These are phyloP conservation scores for Pandemis heparana DNA, from an alignment of 2,888 invertebrate species.

Conservation along the genomic window DNA sequence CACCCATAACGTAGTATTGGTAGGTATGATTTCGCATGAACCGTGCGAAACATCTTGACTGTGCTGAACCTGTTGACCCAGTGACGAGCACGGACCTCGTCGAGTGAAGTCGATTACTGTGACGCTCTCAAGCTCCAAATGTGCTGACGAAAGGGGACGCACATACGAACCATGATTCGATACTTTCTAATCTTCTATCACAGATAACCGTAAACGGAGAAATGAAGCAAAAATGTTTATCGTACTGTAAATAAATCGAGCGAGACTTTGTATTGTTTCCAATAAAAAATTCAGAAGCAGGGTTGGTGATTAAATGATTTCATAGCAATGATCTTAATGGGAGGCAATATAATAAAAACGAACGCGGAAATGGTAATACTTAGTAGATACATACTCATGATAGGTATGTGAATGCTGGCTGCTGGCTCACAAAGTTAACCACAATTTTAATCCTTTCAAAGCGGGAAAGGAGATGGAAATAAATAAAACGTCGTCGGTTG, in stretches of 20 bases:
- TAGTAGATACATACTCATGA: neutral
- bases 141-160: slow-evolving; percentile 58
- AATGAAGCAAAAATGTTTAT: slow-evolving; percentile 44
- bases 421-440: slow-evolving; percentile 16
- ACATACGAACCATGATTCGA: slow-evolving; percentile 44
- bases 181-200: slow-evolving; percentile 48
- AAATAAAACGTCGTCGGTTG: slow-evolving; percentile 48
- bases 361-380: neutral
- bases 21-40: slow-evolving; percentile 55
- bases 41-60: slow-evolving; percentile 60
- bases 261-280: slow-evolving; percentile 27
- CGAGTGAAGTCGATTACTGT: slow-evolving; percentile 50
- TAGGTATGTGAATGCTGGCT: slow-evolving; percentile 6
- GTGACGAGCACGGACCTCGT: slow-evolving; percentile 56
- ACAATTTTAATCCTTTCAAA: slow-evolving; percentile 38
- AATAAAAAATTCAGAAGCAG: slow-evolving; percentile 23
- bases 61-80: slow-evolving; percentile 73
- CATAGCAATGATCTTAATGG: slow-evolving; percentile 4
- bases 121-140: slow-evolving; percentile 58
- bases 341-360: slow-evolving; percentile 1
- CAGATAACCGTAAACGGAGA: slow-evolving; percentile 40
- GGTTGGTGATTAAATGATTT: neutral
- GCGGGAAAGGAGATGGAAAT: slow-evolving; percentile 45
- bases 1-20: slow-evolving; percentile 22
- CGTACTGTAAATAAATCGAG: slow-evolving; percentile 36